Conservation (phyloP, 2,797 vertebrate genomes). For the Centroberyx gerrardi region DNA sequence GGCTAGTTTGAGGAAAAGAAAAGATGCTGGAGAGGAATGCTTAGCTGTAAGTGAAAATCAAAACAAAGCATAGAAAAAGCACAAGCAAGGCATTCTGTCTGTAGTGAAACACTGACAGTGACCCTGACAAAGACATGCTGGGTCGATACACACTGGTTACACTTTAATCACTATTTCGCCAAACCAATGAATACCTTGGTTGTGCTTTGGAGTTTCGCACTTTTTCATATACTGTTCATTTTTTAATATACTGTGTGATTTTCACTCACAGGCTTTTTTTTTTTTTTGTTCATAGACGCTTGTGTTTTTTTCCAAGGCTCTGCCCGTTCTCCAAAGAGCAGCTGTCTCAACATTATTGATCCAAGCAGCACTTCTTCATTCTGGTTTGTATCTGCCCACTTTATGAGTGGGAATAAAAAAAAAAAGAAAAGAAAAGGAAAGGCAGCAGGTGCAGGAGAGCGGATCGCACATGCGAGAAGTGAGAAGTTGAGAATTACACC, state of each 20-base stretch:
- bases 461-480: neutral
- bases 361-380: constrained; percentile 35
- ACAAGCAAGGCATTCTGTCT: no score
- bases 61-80: no score
- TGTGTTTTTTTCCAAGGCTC: constrained; percentile 37
- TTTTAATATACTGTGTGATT: neutral
- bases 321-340: constrained; percentile 37
- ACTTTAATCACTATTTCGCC: neutral
- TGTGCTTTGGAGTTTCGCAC: neutral
- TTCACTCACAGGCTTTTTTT: constrained; percentile 6
- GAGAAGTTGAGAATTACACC: constrained; percentile 9
- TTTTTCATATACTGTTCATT: neutral
- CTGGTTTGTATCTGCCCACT: constrained; percentile 16
- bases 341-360: constrained; percentile 60
- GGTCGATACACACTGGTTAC: no score
- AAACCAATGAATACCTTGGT: neutral
- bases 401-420: constrained; percentile 27
- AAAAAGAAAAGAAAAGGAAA: neutral
- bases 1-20: no score
- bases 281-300: neutral
- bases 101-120: no score
- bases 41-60: no score
- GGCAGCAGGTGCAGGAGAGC: neutral
- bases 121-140: no score
- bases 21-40: no score